Conservation (phyloP, 2,113 vertebrate species). For the Tupaia chinensis region DNA sequence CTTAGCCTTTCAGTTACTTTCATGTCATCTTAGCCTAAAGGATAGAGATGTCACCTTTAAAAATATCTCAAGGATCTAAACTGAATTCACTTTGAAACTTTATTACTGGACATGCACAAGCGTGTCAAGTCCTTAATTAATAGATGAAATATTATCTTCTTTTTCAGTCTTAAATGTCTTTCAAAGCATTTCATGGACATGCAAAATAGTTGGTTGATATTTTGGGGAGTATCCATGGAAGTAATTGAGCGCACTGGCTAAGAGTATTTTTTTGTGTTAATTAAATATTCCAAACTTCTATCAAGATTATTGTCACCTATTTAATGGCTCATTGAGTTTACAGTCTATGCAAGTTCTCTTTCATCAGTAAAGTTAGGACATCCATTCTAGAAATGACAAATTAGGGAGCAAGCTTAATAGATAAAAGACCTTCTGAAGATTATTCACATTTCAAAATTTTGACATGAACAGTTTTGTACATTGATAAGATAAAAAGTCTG, state of each 20-base stretch:
- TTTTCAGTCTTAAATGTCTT: constrained; percentile 88
- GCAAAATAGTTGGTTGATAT: constrained; percentile 89
- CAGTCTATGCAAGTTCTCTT: constrained; percentile 85
- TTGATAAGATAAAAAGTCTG: constrained; percentile 48
- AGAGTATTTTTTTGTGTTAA: constrained; percentile 90
- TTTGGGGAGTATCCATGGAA: constrained; percentile 88
- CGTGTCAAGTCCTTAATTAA: constrained; percentile 88
- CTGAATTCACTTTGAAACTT: constrained; percentile 88
- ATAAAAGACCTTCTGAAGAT: constrained; percentile 81
- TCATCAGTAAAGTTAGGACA: constrained; percentile 87
- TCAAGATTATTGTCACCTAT: constrained; percentile 92
- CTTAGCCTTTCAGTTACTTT: constrained; percentile 55
- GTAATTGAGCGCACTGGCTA: constrained; percentile 86
- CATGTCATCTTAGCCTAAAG: constrained; percentile 80
- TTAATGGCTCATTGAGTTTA: constrained; percentile 92
- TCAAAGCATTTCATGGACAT: constrained; percentile 86
- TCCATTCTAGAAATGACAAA: constrained; percentile 86
- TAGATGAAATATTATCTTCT: constrained; percentile 88
- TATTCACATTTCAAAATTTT: constrained; percentile 67
- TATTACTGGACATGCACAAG: constrained; percentile 84
- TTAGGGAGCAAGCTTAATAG: constrained; percentile 84
- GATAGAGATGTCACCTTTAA: constrained; percentile 89
- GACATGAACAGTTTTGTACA: constrained; percentile 20
- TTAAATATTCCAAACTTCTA: constrained; percentile 92
- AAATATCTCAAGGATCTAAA: constrained; percentile 85